Evolutionary conservation across 2,888 invertebrate species (phyloP), one percentile per base, ranked within the genome.

Genomic region (Agrotis puta): DNA sequence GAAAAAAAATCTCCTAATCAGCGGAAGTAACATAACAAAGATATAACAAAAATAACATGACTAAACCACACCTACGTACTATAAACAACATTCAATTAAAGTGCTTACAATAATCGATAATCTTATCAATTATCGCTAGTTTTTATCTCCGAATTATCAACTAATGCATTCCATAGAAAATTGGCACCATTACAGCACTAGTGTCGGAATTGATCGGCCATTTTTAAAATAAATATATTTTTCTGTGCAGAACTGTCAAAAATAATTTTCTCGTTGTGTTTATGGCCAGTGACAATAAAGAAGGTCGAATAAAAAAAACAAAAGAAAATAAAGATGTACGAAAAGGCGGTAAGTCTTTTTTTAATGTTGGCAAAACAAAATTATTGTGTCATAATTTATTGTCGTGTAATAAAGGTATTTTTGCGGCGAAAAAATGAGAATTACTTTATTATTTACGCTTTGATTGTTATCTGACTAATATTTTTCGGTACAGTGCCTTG

Each of bases 331-430:
- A 51, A 43, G 45, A 83, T 71, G 83, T 71, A 62, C 66, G 56
- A 71, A 61, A 85, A 33, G 56, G 22, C 66, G 72, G 85, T 80
- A 66, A 80, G 85, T 71, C 18, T 33, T 51, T 13, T 20, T 39
- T 70, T 73, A 68, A 68, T 68, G 20, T 22, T 53, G 63, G 13
- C 5, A 39, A 73, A 79, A 72, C 67, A 67, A 51, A 57, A 63
- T 82, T 43, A 64, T 64, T 54, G 14, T 22, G 64, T 11, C 24
- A 48, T 64, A 66, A 24, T 70, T 70, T 77, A 54, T 57, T 39
- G 22, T 33, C 16, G 58, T 2, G 47, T 76, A n/a, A 1, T 54
- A 48, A 45, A 50, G 33, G 39, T 53, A n/a, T 50, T 20, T 62
- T 43, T 39, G 5, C 9, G 24, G 27, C 11, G 20, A 62, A 64